Evolutionary conservation across 2,888 invertebrate species (phyloP).

Genomic region (Cephus pygmeus): DNA sequence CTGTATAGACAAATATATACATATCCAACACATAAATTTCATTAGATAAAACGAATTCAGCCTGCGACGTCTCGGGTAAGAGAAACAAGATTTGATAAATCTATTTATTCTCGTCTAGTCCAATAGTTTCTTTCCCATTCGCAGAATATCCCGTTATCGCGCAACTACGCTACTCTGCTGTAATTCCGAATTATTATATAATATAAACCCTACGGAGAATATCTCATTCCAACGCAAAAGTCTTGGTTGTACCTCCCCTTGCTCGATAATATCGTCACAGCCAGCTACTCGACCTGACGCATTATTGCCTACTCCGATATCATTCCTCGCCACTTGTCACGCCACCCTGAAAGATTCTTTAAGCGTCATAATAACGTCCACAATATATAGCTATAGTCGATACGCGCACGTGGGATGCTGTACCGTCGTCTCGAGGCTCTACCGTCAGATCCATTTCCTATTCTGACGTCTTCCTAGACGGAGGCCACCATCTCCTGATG

Average conservation of each 20-base stretch:
- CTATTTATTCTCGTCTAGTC: background rate
- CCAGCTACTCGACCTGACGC: background rate
- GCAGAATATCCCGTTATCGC: background rate
- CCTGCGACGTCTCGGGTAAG: background rate
- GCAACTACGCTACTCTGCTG: background rate
- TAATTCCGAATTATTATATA: background rate
- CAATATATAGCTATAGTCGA: background rate
- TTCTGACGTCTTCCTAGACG: background rate
- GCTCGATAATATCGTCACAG: background rate
- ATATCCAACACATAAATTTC: background rate
- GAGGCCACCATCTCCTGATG: background rate
- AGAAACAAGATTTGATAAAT: background rate
- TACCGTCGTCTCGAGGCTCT: background rate
- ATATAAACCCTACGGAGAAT: background rate
- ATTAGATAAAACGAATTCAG: background rate
- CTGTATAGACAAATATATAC: background rate
- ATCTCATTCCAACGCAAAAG: background rate
- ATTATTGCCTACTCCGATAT: background rate
- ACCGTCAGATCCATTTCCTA: background rate
- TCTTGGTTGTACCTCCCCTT: background rate
- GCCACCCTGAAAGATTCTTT: background rate
- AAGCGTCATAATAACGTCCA: background rate
- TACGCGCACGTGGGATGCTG: background rate
- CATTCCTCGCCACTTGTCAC: background rate
- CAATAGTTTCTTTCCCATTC: background rate